Conservation (phyloP, 2,888 invertebrate species). For the Caenorhabditis plicata region DNA sequence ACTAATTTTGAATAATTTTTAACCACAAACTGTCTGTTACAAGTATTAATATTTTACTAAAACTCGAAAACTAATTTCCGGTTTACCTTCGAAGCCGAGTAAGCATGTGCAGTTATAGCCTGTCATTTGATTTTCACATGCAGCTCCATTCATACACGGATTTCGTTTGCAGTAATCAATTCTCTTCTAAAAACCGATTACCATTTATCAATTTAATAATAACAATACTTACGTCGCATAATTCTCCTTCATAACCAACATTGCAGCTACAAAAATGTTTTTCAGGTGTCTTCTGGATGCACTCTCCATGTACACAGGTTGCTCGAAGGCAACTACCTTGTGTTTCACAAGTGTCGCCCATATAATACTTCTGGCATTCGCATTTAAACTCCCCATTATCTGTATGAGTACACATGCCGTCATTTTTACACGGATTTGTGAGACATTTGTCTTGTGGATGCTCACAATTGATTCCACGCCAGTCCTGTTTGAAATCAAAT, state of each 20-base stretch:
- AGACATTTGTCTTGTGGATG: slow-evolving; percentile 33
- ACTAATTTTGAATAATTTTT: no score
- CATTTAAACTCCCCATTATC: slow-evolving; percentile 34
- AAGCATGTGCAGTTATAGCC: slow-evolving; percentile 65
- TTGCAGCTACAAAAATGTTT: slow-evolving; percentile 47
- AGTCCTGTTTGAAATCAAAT: slow-evolving; percentile 6
- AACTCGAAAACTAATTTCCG: neutral
- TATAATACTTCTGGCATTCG: slow-evolving; percentile 50
- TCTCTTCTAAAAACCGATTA: slow-evolving; percentile 37
- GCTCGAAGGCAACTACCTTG: slow-evolving; percentile 47
- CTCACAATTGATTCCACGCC: slow-evolving; percentile 30
- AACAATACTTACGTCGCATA: slow-evolving; percentile 38
- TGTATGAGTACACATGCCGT: slow-evolving; percentile 77
- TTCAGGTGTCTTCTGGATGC: slow-evolving; percentile 43
- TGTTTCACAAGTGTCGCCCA: slow-evolving; percentile 49
- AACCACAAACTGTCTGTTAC: no score
- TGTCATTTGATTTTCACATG: slow-evolving; percentile 80
- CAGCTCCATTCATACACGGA: slow-evolving; percentile 72
- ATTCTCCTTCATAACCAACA: slow-evolving; percentile 43
- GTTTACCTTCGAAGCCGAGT: slow-evolving; percentile 56
- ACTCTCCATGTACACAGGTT: slow-evolving; percentile 49
- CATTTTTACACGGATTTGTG: slow-evolving; percentile 76
- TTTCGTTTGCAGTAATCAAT: slow-evolving; percentile 53
- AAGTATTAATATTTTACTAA: no score
- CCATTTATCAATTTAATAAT: neutral